Conservation (phyloP, 2,888 invertebrate genomes). For the Phyllotreta striolata region DNA sequence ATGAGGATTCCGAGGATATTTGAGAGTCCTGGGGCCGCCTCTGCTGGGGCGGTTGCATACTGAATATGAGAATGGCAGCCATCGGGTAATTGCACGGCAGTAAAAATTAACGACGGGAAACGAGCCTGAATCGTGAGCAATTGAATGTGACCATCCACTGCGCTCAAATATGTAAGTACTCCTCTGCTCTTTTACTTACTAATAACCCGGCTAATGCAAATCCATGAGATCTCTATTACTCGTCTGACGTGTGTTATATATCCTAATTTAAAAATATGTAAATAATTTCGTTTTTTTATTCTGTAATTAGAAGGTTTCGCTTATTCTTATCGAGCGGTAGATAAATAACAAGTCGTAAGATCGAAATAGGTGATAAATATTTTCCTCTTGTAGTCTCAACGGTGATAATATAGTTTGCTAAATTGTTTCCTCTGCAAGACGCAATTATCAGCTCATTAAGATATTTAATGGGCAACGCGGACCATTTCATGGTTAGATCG, state of each 20-base stretch:
- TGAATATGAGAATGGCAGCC: conserved; percentile 38
- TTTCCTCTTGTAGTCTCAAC: conserved; percentile 18
- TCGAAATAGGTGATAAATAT: conserved; percentile 27
- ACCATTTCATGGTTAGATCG: conserved; percentile 31
- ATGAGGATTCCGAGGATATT: not conserved
- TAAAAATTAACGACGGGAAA: conserved; percentile 62
- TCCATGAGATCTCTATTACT: no score
- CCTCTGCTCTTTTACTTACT: conserved; percentile 42
- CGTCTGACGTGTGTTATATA: no score
- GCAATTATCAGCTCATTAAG: conserved; percentile 28
- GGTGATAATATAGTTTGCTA: conserved; percentile 19
- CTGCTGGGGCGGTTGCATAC: conserved; percentile 37
- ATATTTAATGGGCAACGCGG: conserved; percentile 25
- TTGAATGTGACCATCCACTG: conserved; percentile 58
- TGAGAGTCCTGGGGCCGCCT: conserved; percentile 1
- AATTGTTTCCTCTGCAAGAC: conserved; percentile 28
- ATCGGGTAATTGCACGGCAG: conserved; percentile 57
- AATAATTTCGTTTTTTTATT: no score
- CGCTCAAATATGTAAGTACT: conserved; percentile 46
- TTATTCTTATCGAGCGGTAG: not conserved
- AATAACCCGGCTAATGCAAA: conserved; percentile 33
- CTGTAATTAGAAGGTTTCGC: no score
- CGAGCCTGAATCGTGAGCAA: conserved; percentile 59
- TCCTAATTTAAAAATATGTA: no score
- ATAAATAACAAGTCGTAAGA: conserved; percentile 8